Base-by-base conservation (phyloP, 2,888 invertebrate species). In the Ectropis crepuscularia region DNA sequence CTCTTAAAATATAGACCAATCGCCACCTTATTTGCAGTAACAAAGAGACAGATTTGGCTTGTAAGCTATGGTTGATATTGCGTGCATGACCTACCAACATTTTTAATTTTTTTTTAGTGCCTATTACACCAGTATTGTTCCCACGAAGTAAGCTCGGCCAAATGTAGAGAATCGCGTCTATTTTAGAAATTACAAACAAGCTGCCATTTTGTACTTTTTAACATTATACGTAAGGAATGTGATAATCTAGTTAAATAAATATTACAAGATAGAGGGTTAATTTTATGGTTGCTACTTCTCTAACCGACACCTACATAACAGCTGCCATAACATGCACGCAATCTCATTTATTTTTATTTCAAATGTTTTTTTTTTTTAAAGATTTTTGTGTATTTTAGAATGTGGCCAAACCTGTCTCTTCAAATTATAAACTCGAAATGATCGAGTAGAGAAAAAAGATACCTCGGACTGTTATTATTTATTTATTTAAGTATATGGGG, bases 111-210 rank as follows among this genome's bases (percentile, higher is more conserved):
- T 28, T 28, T 64, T 53, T 53, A 57, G 57, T 65, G 64, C 28
- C 57, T 65, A 65, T 80, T 87, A 88, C 78, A 80, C 87, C 87
- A 87, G 87, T 85, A 89, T 92, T 92, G 92, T 89, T 92, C 91
- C 92, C 92, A 84, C 83, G 83, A 78, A 85, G 80, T 91, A 92
- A 92, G 91, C 91, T 90, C 91, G 85, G 86, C 89, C 86, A 83
- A 90, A 88, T 78, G 69, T 72, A 74, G 63, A 53, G 68, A 68
- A 72, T 77, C 75, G 70, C 72, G 70, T 77, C 74, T 78, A 76
- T 71, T 69, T 72, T 79, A 80, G 77, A 78, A 54, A 76, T 77
- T 79, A 76, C 74, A 79, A 79, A 60, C 77, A 81, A 91, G 91
- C 91, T 92, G 91, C 91, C 90, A 76, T 88, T 83, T 86, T 86